A percentile compares a stretch with the other conserved stretches of the same genome.
phyloP scores from a whole-genome alignment of 2,113 vertebrate species.

The Gambusia affinis region DNA sequence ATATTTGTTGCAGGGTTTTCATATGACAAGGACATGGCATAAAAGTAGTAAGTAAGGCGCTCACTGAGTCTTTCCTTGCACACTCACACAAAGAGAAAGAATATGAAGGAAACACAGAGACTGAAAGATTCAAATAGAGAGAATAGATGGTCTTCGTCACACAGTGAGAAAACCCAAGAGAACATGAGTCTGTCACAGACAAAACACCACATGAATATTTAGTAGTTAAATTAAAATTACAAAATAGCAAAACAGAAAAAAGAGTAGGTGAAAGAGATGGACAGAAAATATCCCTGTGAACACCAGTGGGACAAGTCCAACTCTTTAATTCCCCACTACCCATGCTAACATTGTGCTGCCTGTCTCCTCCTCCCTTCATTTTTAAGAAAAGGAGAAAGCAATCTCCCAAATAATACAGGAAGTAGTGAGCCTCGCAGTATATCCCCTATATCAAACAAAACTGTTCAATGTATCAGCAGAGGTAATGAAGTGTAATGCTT shows the following conservation, averaged over 20 bases:
- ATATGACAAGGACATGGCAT: slow-evolving; percentile 59
- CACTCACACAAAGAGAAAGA: slow-evolving; percentile 19
- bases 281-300: slow-evolving; percentile 70
- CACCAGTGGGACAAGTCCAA: slow-evolving; percentile 67
- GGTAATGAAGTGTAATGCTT: slow-evolving; percentile 3
- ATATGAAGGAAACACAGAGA: slow-evolving; percentile 53
- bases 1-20: slow-evolving; percentile 31
- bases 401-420: slow-evolving; percentile 59
- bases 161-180: slow-evolving; percentile 71
- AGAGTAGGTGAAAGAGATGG: slow-evolving; percentile 56
- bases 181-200: slow-evolving; percentile 76
- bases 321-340: slow-evolving; percentile 60
- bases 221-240: slow-evolving; percentile 80
- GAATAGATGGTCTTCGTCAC: slow-evolving; percentile 67
- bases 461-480: slow-evolving; percentile 12
- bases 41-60: slow-evolving; percentile 42
- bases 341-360: slow-evolving; percentile 24
- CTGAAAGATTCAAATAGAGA: slow-evolving; percentile 63
- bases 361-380: slow-evolving; percentile 3
- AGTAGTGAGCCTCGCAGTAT: slow-evolving; percentile 50
- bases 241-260: slow-evolving; percentile 69
- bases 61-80: slow-evolving; percentile 17
- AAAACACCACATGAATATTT: slow-evolving; percentile 82
- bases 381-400: slow-evolving; percentile 50
- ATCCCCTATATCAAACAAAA: slow-evolving; percentile 56